These are phyloP conservation scores for Lucilia cuprina DNA, from an alignment of 1,140 invertebrate species.

Conservation along the genomic window DNA sequence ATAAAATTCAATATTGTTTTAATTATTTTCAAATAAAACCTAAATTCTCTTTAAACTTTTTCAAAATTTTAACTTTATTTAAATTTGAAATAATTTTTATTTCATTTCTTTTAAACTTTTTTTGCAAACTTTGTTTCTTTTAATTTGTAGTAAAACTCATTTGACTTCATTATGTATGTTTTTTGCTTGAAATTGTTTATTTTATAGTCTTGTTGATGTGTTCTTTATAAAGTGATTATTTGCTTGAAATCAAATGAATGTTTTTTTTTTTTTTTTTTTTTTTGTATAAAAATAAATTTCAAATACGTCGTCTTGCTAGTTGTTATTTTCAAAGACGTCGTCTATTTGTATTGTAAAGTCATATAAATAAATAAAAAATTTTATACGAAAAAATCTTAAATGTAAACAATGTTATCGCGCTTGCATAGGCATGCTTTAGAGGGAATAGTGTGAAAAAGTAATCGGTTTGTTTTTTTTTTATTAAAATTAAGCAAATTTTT, in stretches of 20 bases:
- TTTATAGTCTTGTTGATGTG: not conserved
- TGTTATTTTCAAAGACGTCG: not conserved
- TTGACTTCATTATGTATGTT: too few species aligned
- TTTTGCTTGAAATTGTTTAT: not conserved
- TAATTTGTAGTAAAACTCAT: not conserved
- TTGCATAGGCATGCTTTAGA: not conserved
- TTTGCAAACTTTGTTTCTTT: not conserved
- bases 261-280: not conserved
- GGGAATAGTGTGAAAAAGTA: too few species aligned
- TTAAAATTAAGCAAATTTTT: not conserved
- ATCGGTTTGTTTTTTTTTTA: too few species aligned
- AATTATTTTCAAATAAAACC: too few species aligned
- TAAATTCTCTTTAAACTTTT: too few species aligned
- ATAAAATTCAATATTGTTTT: too few species aligned
- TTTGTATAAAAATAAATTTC: not conserved
- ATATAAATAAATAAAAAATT: constrained; percentile 13
- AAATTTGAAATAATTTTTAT: too few species aligned
- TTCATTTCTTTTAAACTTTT: too few species aligned
- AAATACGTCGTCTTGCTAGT: not conserved
- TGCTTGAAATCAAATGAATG: constrained; percentile 2
- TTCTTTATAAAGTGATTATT: not conserved
- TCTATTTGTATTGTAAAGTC: not conserved
- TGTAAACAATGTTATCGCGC: constrained; percentile 1
- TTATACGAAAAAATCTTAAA: not conserved
- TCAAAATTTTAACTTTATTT: too few species aligned